Percentiles rank a stretch among this genome's conserved stretches.
phyloP scores from a whole-genome alignment of 2,888 invertebrate species.

The Sarcophaga subvicina region DNA sequence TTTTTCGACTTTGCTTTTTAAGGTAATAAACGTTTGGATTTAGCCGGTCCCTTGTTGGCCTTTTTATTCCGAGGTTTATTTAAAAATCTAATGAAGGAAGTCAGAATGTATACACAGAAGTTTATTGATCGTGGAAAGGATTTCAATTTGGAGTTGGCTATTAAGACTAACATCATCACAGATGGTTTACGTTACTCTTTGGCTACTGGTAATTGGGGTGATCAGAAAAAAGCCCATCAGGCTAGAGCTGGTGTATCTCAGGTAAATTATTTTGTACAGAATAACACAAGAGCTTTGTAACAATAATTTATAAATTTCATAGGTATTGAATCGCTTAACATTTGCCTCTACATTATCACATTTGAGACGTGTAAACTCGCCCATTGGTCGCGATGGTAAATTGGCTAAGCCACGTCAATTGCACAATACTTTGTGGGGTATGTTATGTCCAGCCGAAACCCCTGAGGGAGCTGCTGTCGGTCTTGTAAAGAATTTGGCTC shows the following conservation, averaged over 20 bases:
- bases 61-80: constrained; percentile 98
- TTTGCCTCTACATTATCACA: constrained; percentile 99
- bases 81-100: constrained; percentile 98
- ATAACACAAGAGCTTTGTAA: neutral
- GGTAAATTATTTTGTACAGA: constrained; percentile 84
- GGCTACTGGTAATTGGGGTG: constrained; percentile 99
- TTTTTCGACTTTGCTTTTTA: constrained; percentile 3
- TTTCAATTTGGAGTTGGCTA: constrained; percentile 94
- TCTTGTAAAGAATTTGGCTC: constrained; percentile 98
- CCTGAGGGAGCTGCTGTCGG: constrained; percentile 99
- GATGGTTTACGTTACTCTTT: constrained; percentile 98
- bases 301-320: constrained; percentile 74
- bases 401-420: constrained; percentile 99
- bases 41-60: constrained; percentile 98
- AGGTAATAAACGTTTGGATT: constrained; percentile 95
- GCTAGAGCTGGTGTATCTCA: constrained; percentile 85
- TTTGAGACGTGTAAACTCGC: constrained; percentile 98
- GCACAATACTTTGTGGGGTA: constrained; percentile 99
- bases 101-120: constrained; percentile 98
- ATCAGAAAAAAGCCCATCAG: constrained; percentile 99
- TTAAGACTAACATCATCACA: constrained; percentile 98
- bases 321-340: constrained; percentile 98
- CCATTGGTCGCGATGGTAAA: constrained; percentile 99
- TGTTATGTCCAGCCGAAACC: constrained; percentile 99
- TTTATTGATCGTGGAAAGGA: constrained; percentile 99